Evolutionary conservation across 2,797 vertebrate species (phyloP).

Genomic region (Corythornis leucogaster): DNA sequence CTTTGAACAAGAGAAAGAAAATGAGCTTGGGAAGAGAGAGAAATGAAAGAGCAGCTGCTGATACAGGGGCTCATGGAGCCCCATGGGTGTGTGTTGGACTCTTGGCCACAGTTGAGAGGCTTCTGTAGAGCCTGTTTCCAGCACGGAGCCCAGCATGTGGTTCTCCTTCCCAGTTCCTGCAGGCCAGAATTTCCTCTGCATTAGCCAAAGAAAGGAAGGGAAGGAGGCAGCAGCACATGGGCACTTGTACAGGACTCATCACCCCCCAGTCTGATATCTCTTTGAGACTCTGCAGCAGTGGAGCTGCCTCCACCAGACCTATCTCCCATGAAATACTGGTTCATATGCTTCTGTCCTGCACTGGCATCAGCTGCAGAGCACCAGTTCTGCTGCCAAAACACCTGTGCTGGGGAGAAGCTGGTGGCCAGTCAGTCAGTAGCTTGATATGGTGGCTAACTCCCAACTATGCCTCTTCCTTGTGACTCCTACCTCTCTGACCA

Average conservation of each 20-base stretch:
- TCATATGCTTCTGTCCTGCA: background rate
- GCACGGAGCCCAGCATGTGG: accelerated
- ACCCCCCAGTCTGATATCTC: accelerated
- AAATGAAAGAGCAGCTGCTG: constrained; percentile 29
- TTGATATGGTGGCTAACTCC: background rate
- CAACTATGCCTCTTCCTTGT: background rate
- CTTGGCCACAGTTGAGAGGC: background rate
- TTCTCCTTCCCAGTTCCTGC: background rate
- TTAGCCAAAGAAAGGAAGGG: background rate
- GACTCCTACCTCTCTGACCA: background rate
- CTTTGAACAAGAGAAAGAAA: background rate
- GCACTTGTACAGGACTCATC: background rate
- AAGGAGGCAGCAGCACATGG: background rate
- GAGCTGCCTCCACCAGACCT: background rate
- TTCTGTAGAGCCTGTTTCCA: background rate
- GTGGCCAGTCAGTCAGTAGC: accelerated
- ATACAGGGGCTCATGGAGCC: background rate
- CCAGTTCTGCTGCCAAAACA: accelerated
- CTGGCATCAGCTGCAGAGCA: background rate
- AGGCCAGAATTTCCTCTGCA: background rate
- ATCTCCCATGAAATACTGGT: background rate
- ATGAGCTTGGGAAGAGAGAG: background rate
- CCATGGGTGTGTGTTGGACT: background rate
- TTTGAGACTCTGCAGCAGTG: background rate
- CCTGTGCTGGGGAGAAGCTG: background rate